Base-by-base conservation (phyloP, 1,140 invertebrate species). In the Euwallacea fornicatus region DNA sequence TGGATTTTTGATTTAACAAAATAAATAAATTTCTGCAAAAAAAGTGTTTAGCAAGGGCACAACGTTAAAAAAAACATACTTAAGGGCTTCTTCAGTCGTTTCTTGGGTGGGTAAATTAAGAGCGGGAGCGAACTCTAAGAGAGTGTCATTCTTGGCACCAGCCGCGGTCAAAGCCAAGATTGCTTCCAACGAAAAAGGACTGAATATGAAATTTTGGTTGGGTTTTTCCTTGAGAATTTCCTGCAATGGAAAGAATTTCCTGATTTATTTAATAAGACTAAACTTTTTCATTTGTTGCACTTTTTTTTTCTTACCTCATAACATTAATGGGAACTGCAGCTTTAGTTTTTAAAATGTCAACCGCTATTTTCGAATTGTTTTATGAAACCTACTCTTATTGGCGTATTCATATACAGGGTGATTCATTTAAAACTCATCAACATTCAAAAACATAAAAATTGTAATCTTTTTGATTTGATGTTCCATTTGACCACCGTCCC, bases 21-120 rank as follows among this genome's bases (percentile, higher is more conserved):
- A 69, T 46, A 65, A 61, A 81, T 70, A 77, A 86, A 89, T 44
- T 80, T 13, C 76, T 41, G 77, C 44, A 71, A 71, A 13, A 56
- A 55, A 66, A 6, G 44, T n/a, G 10, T 55, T 44, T 55, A 41
- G 10, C 59, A 11, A 11, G 2, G 59, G 58, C 43, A 8, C 60
- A 47, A 60, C 11, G 7, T 41, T 42, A 55, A 64, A 0, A 7
- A 7, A 33, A 53, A 47, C 42, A 62, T 67, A 65, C 72, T 61
- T 73, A 11, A 71, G 44, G 6, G 69, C 69, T 33, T 53, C 61
- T 41, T 65, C 15, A 8, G 68, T 71, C 6, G 8, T 42, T 43
- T 72, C 8, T 50, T 66, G 46, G 10, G n/a, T 21, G 7, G 69
- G 74, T 11, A 75, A 46, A 42, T 66, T 63, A 4, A 75, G 33